These are phyloP conservation scores for Diadromus collaris DNA, from an alignment of 2,888 invertebrate genomes.

Conservation along the genomic window DNA sequence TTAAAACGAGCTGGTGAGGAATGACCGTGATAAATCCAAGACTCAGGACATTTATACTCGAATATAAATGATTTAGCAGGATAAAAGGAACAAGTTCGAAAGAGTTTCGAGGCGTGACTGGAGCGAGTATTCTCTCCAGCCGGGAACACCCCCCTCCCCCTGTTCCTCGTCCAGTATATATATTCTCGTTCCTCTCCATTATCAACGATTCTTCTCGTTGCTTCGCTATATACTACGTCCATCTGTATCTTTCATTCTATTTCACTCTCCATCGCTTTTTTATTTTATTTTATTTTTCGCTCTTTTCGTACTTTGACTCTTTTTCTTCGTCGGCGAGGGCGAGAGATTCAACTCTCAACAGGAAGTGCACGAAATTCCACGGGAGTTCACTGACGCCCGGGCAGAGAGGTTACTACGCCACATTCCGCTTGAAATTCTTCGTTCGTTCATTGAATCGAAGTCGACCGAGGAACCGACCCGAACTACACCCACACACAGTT, in stretches of 20 bases:
- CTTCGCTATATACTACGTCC: conserved; percentile 24
- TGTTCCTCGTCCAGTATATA: not conserved
- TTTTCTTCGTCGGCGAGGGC: conserved; percentile 25
- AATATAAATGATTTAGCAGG: conserved; percentile 66
- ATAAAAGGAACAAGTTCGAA: conserved; percentile 60
- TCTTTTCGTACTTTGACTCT: conserved; percentile 18
- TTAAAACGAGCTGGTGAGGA: conserved; percentile 67
- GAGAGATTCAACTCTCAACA: conserved; percentile 37
- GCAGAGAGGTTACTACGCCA: conserved; percentile 41
- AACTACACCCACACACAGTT: not conserved
- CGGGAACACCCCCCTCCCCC: not conserved
- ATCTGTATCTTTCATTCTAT: conserved; percentile 38
- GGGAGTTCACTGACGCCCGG: conserved; percentile 53
- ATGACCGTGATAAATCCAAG: conserved; percentile 65
- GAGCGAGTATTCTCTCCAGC: conserved; percentile 18
- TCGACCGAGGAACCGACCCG: conserved; percentile 2
- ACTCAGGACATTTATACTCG: conserved; percentile 62
- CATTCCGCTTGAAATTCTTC: conserved; percentile 58
- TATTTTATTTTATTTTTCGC: conserved; percentile 19
- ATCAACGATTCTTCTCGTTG: conserved; percentile 51
- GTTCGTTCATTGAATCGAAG: conserved; percentile 52
- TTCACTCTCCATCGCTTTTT: conserved; percentile 10
- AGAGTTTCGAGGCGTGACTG: conserved; percentile 59
- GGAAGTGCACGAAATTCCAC: conserved; percentile 51
- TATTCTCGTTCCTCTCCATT: conserved; percentile 52